phyloP scores from a whole-genome alignment of 2,797 vertebrate species.

The Oryzias dopingdopingensis region DNA sequence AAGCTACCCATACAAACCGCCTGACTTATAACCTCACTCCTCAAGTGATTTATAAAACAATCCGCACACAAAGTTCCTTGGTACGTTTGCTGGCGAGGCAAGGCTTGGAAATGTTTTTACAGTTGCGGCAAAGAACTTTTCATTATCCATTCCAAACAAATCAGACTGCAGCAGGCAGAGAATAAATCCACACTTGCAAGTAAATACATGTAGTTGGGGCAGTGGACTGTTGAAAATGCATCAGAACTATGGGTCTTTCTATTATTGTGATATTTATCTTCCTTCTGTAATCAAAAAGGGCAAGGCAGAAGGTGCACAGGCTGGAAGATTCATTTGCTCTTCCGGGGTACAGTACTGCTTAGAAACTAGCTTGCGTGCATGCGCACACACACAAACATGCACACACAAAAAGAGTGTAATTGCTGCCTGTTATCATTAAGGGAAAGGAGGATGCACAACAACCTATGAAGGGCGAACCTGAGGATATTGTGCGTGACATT shows the following conservation, averaged over 20 bases:
- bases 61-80: constrained; percentile 63
- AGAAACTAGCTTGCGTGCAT: constrained; percentile 28
- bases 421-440: constrained; percentile 67
- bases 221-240: constrained; percentile 77
- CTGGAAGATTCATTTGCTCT: constrained; percentile 55
- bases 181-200: constrained; percentile 77
- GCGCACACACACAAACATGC: constrained; percentile 9
- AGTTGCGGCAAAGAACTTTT: constrained; percentile 62
- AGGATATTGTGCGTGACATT: constrained; percentile 72
- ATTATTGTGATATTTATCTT: constrained; percentile 78
- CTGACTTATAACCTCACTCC: constrained; percentile 28
- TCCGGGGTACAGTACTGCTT: constrained; percentile 26
- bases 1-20: constrained; percentile 16
- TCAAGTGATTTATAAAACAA: constrained; percentile 69
- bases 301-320: constrained; percentile 46
- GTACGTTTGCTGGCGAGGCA: constrained; percentile 37
- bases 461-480: constrained; percentile 73
- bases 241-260: constrained; percentile 68
- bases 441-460: constrained; percentile 62
- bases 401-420: constrained; percentile 47
- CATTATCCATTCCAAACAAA: constrained; percentile 72
- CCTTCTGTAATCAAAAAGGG: constrained; percentile 70
- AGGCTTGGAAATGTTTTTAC: constrained; percentile 60
- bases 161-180: constrained; percentile 63
- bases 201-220: constrained; percentile 79